Conservation (phyloP, 2,797 vertebrate species). For the Psittacula derbiana region DNA sequence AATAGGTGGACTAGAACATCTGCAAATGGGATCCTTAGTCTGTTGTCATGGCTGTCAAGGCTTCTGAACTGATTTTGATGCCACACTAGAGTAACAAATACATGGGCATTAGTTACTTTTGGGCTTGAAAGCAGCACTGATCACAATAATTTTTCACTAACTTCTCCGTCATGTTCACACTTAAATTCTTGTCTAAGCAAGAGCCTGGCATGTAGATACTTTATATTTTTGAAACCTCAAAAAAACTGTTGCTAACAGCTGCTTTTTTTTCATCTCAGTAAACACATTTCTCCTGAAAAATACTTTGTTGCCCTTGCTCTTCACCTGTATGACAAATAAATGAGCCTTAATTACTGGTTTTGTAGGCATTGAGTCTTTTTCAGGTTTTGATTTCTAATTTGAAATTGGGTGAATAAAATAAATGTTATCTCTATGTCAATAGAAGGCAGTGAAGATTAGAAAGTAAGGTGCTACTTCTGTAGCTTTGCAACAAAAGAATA, state of each 20-base stretch:
- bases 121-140: background rate
- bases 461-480: slow-evolving; percentile 32
- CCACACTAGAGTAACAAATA: background rate
- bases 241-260: background rate
- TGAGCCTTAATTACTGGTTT: slow-evolving; percentile 55
- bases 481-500: slow-evolving; percentile 71
- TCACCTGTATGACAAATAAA: background rate
- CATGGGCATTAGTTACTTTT: background rate
- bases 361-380: background rate
- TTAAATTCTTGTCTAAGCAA: background rate
- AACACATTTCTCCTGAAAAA: background rate
- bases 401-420: slow-evolving; percentile 26
- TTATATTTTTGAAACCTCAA: background rate
- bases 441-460: slow-evolving; percentile 34
- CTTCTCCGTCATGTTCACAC: background rate
- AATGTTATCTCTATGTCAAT: background rate
- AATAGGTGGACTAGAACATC: background rate
- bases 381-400: slow-evolving; percentile 21
- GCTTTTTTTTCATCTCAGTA: background rate
- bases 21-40: background rate
- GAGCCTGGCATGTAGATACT: background rate
- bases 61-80: background rate
- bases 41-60: background rate
- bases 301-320: background rate
- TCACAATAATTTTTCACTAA: background rate